Base-by-base conservation (phyloP, 2,888 invertebrate species). In the Lacanobia wlatinum region DNA sequence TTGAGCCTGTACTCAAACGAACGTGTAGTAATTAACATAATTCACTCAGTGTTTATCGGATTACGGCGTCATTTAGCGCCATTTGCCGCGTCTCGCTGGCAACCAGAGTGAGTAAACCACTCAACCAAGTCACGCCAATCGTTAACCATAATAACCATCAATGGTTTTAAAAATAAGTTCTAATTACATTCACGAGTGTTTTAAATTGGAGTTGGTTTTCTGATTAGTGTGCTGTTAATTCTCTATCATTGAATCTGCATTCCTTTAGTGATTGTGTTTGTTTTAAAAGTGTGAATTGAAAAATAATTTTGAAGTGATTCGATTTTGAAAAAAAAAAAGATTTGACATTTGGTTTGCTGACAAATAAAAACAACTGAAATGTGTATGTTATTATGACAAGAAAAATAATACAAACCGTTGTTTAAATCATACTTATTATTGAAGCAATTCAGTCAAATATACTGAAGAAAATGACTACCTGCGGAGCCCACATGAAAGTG, bases 31-130 rank as follows among this genome's bases (percentile, higher is more conserved):
- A 76, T 81, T 71, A 79, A 64, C 69, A 63, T 64, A 60, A 73
- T 80, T 82, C 78, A 70, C 78, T 60, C 55, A 67, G 78, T 80
- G 82, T 80, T 77, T 81, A 72, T 56, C 78, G 60, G 82, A 80
- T 82, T 78, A 80, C 59, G 23, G 50, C 73, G 64, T 73, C 73
- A 70, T 73, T 78, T 81, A 82, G 69, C 66, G 50, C 43, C 28
- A 70, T 61, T 70, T 59, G 55, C 56, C 48, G 66, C 66, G 46
- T 76, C 67, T 52, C 66, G 28, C 34, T 76, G 28, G 56, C 48
- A 80, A 72, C 72, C 52, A 53, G 60, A 76, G 14, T 70, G 53
- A 40, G 60, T 28, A 46, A 75, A 60, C 46, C 56, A 61, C 60
- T 67, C 71, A 52, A 55, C 34, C 59, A 14, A 76, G 72, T 71